These are phyloP conservation scores for Amitus sp. DNA, from an alignment of 2,888 invertebrate genomes.

Conservation along the genomic window DNA sequence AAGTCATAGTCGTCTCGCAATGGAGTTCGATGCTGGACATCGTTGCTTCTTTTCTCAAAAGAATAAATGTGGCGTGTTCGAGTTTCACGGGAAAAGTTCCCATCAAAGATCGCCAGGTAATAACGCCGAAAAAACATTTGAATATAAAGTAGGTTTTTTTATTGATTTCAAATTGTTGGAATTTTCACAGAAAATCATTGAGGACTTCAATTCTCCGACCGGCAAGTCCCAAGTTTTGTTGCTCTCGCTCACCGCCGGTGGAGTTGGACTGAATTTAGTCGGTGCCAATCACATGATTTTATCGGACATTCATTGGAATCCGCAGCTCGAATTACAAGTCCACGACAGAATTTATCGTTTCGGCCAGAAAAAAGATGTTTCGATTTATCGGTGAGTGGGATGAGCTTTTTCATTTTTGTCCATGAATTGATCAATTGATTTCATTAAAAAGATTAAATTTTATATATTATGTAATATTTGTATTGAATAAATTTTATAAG, in stretches of 20 bases:
- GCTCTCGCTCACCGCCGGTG: slow-evolving; percentile 91
- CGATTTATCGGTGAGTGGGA: slow-evolving; percentile 78
- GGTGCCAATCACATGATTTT: slow-evolving; percentile 93
- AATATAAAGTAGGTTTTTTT: not conserved
- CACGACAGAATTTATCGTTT: slow-evolving; percentile 93
- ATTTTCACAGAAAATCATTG: slow-evolving; percentile 48
- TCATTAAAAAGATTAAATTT: no score
- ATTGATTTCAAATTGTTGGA: not conserved
- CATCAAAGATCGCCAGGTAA: slow-evolving; percentile 75
- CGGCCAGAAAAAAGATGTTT: slow-evolving; percentile 85
- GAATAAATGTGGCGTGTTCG: slow-evolving; percentile 67
- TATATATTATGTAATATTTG: no score
- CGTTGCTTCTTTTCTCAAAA: slow-evolving; percentile 73
- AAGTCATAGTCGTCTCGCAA: slow-evolving; percentile 90
- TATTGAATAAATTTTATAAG: no score
- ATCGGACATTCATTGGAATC: slow-evolving; percentile 97
- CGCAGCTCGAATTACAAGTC: slow-evolving; percentile 93
- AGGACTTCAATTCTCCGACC: slow-evolving; percentile 49
- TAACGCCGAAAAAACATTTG: no score
- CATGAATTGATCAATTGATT: no score
- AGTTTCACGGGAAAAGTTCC: slow-evolving; percentile 80
- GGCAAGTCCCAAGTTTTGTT: slow-evolving; percentile 72
- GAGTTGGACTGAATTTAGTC: slow-evolving; percentile 92
- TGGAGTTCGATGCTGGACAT: slow-evolving; percentile 88
- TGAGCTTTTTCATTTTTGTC: no score